Conservation (phyloP, 2,113 vertebrate species). For the Zosterops lateralis region DNA sequence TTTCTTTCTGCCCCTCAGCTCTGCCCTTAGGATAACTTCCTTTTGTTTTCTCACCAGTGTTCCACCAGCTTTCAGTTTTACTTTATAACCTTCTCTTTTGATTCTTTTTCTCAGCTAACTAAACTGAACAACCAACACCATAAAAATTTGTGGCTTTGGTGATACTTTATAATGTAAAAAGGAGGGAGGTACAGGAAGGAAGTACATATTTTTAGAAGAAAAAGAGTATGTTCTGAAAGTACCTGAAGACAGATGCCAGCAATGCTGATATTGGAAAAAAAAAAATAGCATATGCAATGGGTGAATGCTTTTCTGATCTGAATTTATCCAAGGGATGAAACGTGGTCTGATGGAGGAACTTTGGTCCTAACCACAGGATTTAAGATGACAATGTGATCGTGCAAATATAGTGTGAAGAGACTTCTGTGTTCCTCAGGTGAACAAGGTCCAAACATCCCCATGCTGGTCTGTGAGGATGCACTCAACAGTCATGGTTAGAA, state of each 20-base stretch:
- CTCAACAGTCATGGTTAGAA: not conserved
- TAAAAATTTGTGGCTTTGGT: not conserved
- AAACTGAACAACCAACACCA: not conserved
- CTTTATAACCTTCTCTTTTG: not conserved
- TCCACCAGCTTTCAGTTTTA: not conserved
- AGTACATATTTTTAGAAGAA: slow-evolving; percentile 20
- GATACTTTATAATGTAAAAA: not conserved
- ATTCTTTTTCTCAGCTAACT: not conserved
- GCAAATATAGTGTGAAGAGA: not conserved
- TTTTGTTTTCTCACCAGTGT: not conserved
- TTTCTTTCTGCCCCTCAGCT: not conserved
- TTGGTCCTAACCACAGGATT: not conserved
- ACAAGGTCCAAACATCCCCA: fast-evolving
- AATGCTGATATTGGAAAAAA: not conserved
- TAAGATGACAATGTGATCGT: not conserved
- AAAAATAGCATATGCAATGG: not conserved
- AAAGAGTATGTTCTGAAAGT: slow-evolving; percentile 1
- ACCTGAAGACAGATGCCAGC: not conserved
- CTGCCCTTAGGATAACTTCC: not conserved
- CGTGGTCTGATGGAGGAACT: not conserved
- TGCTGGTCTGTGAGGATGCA: not conserved
- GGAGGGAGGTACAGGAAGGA: slow-evolving; percentile 12
- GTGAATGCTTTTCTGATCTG: not conserved
- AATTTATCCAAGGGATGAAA: not conserved
- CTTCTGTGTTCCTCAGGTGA: not conserved